Evolutionary conservation across 2,888 invertebrate species (phyloP).

Genomic region (Euproctis similis): DNA sequence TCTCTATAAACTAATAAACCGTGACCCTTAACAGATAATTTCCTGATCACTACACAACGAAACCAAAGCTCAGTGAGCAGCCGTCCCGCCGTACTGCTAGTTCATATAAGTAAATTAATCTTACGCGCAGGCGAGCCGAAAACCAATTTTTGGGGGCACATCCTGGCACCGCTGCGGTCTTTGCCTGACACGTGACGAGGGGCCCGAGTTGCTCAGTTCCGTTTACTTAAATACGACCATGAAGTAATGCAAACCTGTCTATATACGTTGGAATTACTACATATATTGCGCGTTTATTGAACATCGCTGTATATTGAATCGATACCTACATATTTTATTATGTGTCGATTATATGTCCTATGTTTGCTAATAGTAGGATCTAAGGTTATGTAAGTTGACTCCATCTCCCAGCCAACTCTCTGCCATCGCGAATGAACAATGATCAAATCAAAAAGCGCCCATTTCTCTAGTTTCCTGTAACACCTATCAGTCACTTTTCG

Average conservation of each 20-base stretch:
- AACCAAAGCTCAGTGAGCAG: conserved; percentile 19
- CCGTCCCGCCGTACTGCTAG: conserved; percentile 15
- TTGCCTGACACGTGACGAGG: conserved; percentile 48
- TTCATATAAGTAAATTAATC: conserved; percentile 46
- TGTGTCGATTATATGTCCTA: too few relatives aligned
- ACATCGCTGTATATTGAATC: too few relatives aligned
- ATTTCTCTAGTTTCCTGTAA: too few relatives aligned
- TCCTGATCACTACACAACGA: conserved; percentile 17
- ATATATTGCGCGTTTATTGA: too few relatives aligned
- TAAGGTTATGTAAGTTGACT: too few relatives aligned
- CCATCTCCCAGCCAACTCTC: too few relatives aligned
- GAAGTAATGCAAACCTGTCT: not conserved
- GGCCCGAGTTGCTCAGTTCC: conserved; percentile 35
- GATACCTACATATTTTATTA: too few relatives aligned
- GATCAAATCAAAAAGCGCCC: too few relatives aligned
- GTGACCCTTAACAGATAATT: conserved; percentile 2
- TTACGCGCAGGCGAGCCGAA: conserved; percentile 38
- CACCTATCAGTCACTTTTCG: too few relatives aligned
- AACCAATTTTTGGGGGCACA: conserved; percentile 48
- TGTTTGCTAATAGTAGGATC: too few relatives aligned
- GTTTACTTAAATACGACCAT: conserved; percentile 19
- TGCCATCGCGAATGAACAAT: too few relatives aligned
- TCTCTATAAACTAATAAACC: not conserved
- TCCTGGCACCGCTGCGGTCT: conserved; percentile 32
- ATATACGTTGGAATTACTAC: too few relatives aligned